Base-by-base conservation (phyloP, 2,113 vertebrate species). In the Guaruba guarouba region DNA sequence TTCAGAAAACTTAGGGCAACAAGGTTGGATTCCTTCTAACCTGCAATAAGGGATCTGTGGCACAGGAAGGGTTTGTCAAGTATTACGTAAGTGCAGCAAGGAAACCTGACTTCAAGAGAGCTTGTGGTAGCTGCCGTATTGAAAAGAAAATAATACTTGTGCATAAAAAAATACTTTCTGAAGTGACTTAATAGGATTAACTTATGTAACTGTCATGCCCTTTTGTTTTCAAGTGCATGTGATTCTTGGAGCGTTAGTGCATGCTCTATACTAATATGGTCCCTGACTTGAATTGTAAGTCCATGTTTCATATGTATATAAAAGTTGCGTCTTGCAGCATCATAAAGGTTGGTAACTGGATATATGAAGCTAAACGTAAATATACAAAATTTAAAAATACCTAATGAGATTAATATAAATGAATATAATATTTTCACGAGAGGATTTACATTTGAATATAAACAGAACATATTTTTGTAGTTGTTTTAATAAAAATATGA, bases 221-320 rank as follows among this genome's bases (percentile, higher is more conserved):
- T 63, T 27, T 62, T 70, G 8, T 66, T 91, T 91, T 89, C 46
- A 84, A 37, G 57, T 41, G 13, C 0, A 0, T n/a, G 16, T 74
- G 19, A 13, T 37, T 77, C 28, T 80, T 4, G 25, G 11, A 70
- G 11, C 17, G 17, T 25, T 63, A 29, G 14, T 37, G 13, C 4
- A 14, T 84, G 5, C 5, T n/a, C 14, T 51, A 2, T 22, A 8
- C 6, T 41, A 10, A 20, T 22, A 6, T 48, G 16, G 8, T 23
- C 13, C 43, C 39, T 82, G 61, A 41, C 62, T 88, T 82, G 51
- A 85, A 54, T 59, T 63, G 12, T 41, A 55, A 69, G 14, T 67
- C 16, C 1, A 0, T 1, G 1, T 82, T 88, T 88, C 1, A 0
- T 69, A 18, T 15, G 3, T 28, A 1, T 81, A 3, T 85, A 43